phyloP scores from a whole-genome alignment of 2,113 vertebrate genomes.

The Enhydra lutris region DNA sequence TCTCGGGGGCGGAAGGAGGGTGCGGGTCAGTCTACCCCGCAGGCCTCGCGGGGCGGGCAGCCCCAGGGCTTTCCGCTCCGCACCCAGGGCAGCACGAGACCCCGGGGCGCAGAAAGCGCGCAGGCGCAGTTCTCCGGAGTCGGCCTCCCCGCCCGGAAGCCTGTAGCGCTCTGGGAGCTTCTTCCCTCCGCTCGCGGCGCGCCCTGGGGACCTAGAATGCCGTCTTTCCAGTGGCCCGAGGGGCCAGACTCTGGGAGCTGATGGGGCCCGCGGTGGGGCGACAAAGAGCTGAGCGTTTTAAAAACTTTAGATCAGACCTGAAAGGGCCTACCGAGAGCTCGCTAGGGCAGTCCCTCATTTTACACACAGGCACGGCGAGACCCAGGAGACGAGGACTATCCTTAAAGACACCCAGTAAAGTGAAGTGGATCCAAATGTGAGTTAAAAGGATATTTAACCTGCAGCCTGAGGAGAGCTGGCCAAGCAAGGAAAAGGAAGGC shows the following conservation, averaged over 20 bases:
- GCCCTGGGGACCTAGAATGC: constrained; percentile 9
- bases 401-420: background rate
- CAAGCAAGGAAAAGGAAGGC: background rate
- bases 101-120: fast-evolving
- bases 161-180: background rate
- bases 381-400: background rate
- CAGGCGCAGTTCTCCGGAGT: fast-evolving
- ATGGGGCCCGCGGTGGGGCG: fast-evolving
- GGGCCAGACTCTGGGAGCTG: constrained; percentile 10
- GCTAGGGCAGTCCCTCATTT: background rate
- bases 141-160: fast-evolving
- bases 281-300: background rate
- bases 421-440: background rate
- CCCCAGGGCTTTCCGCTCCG: background rate
- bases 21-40: fast-evolving
- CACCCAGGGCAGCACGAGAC: background rate
- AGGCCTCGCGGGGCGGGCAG: fast-evolving
- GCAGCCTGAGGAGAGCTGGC: background rate
- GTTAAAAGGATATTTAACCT: background rate
- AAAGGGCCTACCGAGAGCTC: background rate
- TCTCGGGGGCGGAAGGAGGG: fast-evolving
- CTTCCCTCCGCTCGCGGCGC: background rate
- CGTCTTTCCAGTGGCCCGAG: constrained; percentile 80
- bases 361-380: background rate
- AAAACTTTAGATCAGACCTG: background rate